A percentile compares a stretch with the other conserved stretches of the same genome.
phyloP scores from a whole-genome alignment of 2,888 invertebrate species.

The Leptopterna dolabrata region DNA sequence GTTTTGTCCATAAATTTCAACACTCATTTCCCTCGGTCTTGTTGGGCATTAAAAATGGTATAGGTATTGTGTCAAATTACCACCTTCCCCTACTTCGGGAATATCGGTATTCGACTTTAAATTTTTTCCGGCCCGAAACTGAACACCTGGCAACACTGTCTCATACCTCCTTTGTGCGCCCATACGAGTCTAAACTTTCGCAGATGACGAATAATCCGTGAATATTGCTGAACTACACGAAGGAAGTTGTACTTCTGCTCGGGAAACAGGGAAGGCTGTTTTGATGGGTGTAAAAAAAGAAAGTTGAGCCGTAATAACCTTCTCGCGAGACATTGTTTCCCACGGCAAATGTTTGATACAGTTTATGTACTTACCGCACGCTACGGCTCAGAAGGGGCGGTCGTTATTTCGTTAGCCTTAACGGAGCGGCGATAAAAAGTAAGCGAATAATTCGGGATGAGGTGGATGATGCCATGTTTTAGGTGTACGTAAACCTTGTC shows the following conservation, averaged over 20 bases:
- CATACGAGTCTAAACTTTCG: neutral
- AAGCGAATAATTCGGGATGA: conserved; percentile 28
- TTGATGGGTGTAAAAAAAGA: conserved; percentile 19
- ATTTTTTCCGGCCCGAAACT: too few relatives aligned
- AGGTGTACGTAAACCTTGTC: neutral
- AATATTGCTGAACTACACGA: conserved; percentile 26
- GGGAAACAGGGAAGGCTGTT: neutral
- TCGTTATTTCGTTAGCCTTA: conserved; percentile 9
- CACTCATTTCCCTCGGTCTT: too few relatives aligned
- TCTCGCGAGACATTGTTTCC: conserved; percentile 28
- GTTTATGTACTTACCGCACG: conserved; percentile 37
- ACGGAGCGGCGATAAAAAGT: conserved; percentile 26
- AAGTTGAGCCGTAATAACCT: conserved; percentile 36
- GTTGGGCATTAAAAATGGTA: too few relatives aligned
- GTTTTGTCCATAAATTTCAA: too few relatives aligned
- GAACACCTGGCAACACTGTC: neutral
- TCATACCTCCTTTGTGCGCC: neutral
- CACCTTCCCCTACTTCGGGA: too few relatives aligned
- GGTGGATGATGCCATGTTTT: neutral
- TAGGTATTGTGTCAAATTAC: too few relatives aligned
- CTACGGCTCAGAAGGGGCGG: neutral
- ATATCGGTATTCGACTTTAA: too few relatives aligned
- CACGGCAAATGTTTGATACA: conserved; percentile 31
- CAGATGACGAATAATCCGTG: neutral
- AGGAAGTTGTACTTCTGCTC: conserved; percentile 15